A percentile compares a stretch with the other conserved stretches of the same genome.
Evolutionary conservation across 2,797 vertebrate genomes (phyloP).

Genomic region (Macropus fuliginosus): DNA sequence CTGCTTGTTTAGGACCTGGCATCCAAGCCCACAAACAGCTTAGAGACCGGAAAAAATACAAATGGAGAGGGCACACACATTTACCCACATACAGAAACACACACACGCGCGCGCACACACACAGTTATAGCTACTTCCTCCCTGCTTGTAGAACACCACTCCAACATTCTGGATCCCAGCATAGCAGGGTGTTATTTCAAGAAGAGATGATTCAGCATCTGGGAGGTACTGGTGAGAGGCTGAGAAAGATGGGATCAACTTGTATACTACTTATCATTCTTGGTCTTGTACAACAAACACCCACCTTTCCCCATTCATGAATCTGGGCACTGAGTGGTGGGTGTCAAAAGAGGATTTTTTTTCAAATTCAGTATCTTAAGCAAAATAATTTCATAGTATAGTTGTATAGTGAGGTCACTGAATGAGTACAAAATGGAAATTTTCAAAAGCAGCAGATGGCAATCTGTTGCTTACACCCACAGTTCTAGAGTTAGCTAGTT

Average conservation of each 20-base stretch:
- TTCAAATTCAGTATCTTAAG: slow-evolving; percentile 55
- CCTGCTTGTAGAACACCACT: not conserved
- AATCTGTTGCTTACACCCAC: not conserved
- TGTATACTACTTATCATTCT: slow-evolving; percentile 40
- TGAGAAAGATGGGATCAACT: slow-evolving; percentile 32
- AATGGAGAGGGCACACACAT: not conserved
- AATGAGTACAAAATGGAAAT: slow-evolving; percentile 60
- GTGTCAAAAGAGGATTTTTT: slow-evolving; percentile 52
- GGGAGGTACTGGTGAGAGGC: slow-evolving; percentile 16
- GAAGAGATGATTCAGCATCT: not conserved
- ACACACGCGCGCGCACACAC: not conserved
- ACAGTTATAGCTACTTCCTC: not conserved
- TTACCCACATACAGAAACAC: not conserved
- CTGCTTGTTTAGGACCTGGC: not conserved
- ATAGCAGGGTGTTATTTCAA: not conserved
- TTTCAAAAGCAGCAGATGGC: slow-evolving; percentile 2
- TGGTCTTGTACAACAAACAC: slow-evolving; percentile 48
- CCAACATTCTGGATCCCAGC: not conserved
- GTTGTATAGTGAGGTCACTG: slow-evolving; percentile 68
- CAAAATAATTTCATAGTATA: slow-evolving; percentile 73
- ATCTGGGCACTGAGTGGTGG: slow-evolving; percentile 61
- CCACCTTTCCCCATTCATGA: slow-evolving; percentile 74
- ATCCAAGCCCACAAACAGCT: not conserved
- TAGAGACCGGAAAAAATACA: not conserved
- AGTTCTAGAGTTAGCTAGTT: not conserved